Conservation (phyloP, 2,888 invertebrate genomes). For the Nowickia ferox region DNA sequence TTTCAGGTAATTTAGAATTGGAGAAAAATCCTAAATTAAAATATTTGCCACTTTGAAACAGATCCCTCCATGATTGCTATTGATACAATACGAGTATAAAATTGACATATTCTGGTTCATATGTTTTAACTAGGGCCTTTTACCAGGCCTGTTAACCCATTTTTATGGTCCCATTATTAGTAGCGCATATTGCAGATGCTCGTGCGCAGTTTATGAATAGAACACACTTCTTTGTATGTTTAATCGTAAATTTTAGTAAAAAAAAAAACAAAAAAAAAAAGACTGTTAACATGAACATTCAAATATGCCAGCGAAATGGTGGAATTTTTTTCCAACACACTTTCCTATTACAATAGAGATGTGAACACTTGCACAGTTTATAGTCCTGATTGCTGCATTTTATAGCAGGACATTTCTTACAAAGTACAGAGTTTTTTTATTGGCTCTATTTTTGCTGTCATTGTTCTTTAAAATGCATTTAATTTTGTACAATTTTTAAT, state of each 20-base stretch:
- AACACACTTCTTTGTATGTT: neutral
- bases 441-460: neutral
- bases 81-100: too few species aligned
- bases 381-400: neutral
- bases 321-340: neutral
- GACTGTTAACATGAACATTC: neutral
- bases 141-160: neutral
- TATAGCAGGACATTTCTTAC: neutral
- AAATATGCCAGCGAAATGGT: neutral
- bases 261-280: neutral
- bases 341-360: neutral
- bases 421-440: neutral
- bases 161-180: neutral
- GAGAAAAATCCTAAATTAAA: too few species aligned
- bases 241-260: neutral
- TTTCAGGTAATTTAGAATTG: too few species aligned
- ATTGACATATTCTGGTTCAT: too few species aligned
- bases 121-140: neutral
- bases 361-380: slow-evolving; percentile 18
- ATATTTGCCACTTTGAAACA: too few species aligned
- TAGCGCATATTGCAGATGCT: neutral
- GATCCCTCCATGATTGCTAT: too few species aligned
- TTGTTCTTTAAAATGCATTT: too few species aligned
- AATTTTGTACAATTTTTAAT: too few species aligned
- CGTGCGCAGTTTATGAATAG: slow-evolving; percentile 1